A percentile compares a stretch with the other conserved stretches of the same genome.
These are phyloP conservation scores for Polyommatus iphigenia DNA, from an alignment of 2,888 invertebrate species.

Conservation along the genomic window DNA sequence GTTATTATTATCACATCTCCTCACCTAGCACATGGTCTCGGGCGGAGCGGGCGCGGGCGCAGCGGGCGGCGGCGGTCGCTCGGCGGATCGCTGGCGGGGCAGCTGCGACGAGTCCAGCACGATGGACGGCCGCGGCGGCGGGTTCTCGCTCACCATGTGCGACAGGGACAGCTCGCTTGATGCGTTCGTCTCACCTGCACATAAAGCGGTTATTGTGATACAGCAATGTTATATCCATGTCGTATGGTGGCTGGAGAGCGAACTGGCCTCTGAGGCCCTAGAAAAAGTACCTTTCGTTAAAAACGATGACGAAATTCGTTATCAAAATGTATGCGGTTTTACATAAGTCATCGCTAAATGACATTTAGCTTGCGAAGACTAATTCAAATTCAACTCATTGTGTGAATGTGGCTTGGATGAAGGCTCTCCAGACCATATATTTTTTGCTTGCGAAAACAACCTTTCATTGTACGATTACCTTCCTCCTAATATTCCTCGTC, in stretches of 20 bases:
- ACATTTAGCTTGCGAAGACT: no score
- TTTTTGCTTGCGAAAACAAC: no score
- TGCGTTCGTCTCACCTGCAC: slow-evolving; percentile 73
- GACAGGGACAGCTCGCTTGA: slow-evolving; percentile 75
- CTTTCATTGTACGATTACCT: no score
- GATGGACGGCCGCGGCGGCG: slow-evolving; percentile 74
- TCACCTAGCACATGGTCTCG: slow-evolving; percentile 70
- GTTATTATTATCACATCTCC: not conserved
- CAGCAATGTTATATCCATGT: not conserved
- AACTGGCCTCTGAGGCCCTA: no score
- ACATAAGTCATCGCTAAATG: no score
- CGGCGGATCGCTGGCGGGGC: slow-evolving; percentile 73
- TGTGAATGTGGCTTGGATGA: no score
- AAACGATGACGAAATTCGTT: no score
- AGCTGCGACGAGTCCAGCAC: slow-evolving; percentile 75
- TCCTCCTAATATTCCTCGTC: no score
- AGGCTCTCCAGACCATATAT: no score
- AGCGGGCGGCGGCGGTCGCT: slow-evolving; percentile 56
- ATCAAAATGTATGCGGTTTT: no score
- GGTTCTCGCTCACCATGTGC: slow-evolving; percentile 75
- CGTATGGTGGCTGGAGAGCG: not conserved
- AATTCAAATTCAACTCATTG: no score
- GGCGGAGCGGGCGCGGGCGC: slow-evolving; percentile 60
- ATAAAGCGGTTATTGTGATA: not conserved
- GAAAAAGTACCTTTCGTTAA: no score